phyloP scores from a whole-genome alignment of 2,888 invertebrate genomes.

The Phaedon cochleariae region DNA sequence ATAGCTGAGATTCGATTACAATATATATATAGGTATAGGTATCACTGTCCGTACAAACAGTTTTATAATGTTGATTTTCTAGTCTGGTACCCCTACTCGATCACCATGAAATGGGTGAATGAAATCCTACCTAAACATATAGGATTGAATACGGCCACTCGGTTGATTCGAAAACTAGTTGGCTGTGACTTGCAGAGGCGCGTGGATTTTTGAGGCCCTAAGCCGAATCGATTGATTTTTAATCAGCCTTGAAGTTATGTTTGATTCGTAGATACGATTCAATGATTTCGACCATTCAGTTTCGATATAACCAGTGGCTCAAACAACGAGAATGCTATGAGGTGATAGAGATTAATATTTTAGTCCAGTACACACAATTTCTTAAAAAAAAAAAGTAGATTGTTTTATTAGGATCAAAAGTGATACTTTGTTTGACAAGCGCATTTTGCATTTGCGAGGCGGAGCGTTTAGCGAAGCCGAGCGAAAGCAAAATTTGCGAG shows the following conservation, averaged over 20 bases:
- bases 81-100: constrained; percentile 21
- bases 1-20: too few species aligned
- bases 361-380: too few species aligned
- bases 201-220: not conserved
- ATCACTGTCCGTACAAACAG: constrained; percentile 30
- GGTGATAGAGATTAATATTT: too few species aligned
- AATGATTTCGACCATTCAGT: not conserved
- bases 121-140: not conserved
- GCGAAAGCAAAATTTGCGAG: too few species aligned
- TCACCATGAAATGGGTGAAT: constrained; percentile 8
- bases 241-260: not conserved
- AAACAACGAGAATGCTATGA: too few species aligned
- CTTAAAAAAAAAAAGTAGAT: too few species aligned
- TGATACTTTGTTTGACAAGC: too few species aligned
- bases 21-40: too few species aligned
- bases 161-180: not conserved
- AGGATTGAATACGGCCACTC: not conserved
- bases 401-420: too few species aligned
- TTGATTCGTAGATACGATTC: not conserved
- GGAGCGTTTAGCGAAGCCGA: too few species aligned
- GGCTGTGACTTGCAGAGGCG: not conserved
- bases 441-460: too few species aligned
- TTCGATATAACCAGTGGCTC: too few species aligned
- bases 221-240: not conserved
- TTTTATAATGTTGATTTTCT: constrained; percentile 30